Evolutionary conservation across 2,888 invertebrate genomes (phyloP), one percentile per base, ranked within the genome.

Genomic region (Neocrepidodera transversa): DNA sequence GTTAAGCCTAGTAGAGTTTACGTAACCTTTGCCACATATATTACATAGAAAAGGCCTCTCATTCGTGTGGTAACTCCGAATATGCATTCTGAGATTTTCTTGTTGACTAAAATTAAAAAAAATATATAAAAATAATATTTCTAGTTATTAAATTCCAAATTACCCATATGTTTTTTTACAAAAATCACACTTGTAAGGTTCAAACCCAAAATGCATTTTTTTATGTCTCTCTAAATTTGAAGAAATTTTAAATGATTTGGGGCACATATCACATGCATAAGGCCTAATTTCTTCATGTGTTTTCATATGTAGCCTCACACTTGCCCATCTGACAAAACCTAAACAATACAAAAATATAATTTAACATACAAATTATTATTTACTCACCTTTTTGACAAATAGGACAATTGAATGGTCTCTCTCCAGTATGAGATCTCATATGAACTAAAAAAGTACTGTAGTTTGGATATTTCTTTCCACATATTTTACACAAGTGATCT

Each of bases 401-500:
- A 13, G 71, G 62, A 56, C 74, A 74, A 40, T 73, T 61, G 65
- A 74, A 75, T 0, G 79, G 79, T 56, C 72, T 74, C 58, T 79
- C 78, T 1, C 78, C 81, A 13, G 80, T 81, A 82, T 86, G 86
- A 63, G 85, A 85, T 73, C 86, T 81, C 84, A 84, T 85, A 81
- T 87, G 87, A 63, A 87, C 76, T 50, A 71, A 70, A 58, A 78
- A 76, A n/a, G 78, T 77, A 62, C 79, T 79, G 0, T 76, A 76
- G 67, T 77, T 78, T 2, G 78, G 78, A 65, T 79, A 79, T 11
- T 76, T 69, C 66, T 79, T 79, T 1, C 76, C 77, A 64, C 80
- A 80, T 40, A 79, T 72, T 68, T 78, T 78, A 66, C 80, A 80
- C 2, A 65, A 68, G 57, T 78, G 76, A 49, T 77, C 75, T 68